Evolutionary conservation across 2,797 vertebrate genomes (phyloP).

Genomic region (Pipistrellus pipistrellus): DNA sequence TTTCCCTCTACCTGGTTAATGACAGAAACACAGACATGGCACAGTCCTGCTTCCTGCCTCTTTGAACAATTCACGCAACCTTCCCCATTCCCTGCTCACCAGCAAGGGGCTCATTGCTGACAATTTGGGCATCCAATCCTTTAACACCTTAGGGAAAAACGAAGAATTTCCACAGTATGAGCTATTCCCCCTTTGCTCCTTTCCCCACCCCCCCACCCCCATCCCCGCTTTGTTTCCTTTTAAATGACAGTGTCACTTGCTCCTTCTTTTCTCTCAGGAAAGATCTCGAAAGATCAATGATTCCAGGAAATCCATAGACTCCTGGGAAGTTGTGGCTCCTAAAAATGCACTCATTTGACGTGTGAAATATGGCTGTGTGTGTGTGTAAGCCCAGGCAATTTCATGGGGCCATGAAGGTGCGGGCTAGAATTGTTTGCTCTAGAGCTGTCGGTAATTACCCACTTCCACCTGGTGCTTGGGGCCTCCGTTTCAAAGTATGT

Average conservation of each 20-base stretch:
- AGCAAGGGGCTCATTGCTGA: not conserved
- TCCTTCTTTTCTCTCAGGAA: slow-evolving; percentile 56
- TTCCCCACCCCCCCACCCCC: not conserved
- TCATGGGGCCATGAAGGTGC: slow-evolving; percentile 70
- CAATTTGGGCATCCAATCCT: not conserved
- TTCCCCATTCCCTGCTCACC: not conserved
- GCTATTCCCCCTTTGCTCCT: not conserved
- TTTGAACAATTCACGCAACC: not conserved
- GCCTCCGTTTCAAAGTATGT: slow-evolving; percentile 12
- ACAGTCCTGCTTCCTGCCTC: not conserved
- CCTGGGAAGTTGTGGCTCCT: slow-evolving; percentile 76
- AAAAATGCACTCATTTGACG: slow-evolving; percentile 78
- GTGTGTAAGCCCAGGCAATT: slow-evolving; percentile 71
- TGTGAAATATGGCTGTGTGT: slow-evolving; percentile 61
- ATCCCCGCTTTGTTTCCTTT: not conserved
- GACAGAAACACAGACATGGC: not conserved
- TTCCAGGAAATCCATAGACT: slow-evolving; percentile 86
- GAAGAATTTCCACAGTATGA: not conserved
- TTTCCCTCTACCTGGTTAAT: not conserved
- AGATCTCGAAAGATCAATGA: slow-evolving; percentile 68
- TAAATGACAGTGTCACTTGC: slow-evolving; percentile 49
- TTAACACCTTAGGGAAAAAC: not conserved
- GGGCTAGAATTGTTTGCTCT: slow-evolving; percentile 52
- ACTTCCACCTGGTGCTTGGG: slow-evolving; percentile 27
- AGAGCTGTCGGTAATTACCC: slow-evolving; percentile 65